These are phyloP conservation scores for Urocynchramus pylzowi DNA, from an alignment of 2,113 vertebrate genomes.

Conservation along the genomic window DNA sequence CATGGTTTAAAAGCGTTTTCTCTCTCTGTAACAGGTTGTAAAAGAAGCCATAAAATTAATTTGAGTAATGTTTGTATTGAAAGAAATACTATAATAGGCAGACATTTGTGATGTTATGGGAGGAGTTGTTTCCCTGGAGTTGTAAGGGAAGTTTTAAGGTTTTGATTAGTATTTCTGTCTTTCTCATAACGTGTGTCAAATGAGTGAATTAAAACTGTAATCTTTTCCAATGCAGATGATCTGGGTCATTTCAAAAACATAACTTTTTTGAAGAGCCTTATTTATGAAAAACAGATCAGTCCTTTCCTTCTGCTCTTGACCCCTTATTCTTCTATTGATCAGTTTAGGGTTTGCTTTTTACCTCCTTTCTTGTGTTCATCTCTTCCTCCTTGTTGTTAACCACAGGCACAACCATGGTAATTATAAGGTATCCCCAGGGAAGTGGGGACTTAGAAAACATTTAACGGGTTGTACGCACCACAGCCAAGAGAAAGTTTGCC, in stretches of 20 bases:
- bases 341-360: background rate
- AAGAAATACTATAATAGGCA: background rate
- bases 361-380: background rate
- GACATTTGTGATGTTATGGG: background rate
- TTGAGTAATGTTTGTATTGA: background rate
- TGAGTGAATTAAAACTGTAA: background rate
- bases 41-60: background rate
- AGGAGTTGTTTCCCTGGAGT: background rate
- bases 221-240: background rate
- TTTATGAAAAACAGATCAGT: background rate
- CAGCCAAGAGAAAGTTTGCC: background rate
- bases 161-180: background rate
- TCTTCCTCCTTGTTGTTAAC: background rate
- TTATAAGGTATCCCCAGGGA: background rate
- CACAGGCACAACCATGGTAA: background rate
- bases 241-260: background rate
- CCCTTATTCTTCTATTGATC: background rate
- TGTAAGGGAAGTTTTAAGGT: background rate
- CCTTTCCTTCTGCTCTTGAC: background rate
- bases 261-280: background rate
- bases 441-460: background rate
- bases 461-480: background rate
- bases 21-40: background rate
- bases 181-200: background rate
- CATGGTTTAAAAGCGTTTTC: background rate